Base-by-base conservation (phyloP, 1,140 invertebrate genomes). In the Drosophila persimilis region DNA sequence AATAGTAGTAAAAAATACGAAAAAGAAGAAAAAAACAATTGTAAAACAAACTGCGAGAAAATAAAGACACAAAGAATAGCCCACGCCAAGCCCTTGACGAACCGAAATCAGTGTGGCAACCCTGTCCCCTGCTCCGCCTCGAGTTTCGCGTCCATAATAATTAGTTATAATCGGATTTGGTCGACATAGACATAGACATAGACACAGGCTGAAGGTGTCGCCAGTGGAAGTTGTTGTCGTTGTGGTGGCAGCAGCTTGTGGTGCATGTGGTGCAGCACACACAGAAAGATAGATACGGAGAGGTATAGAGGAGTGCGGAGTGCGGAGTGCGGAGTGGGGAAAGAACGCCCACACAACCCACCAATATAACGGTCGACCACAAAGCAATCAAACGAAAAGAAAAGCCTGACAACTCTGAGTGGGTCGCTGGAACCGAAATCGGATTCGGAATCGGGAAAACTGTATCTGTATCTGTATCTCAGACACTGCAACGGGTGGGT, bases 141-240 rank as follows among this genome's bases (percentile, higher is more conserved):
- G 55, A 65, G 47, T 58, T 66, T 77, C 48, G 50, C 61, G 76
- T 75, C 77, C 81, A 86, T 73, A 81, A 86, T 86, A 86, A 86
- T 86, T 86, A 86, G 81, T 86, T 86, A 86, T 86, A 86, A 86
- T 86, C 81, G 81, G 81, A 86, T 86, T 86, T 86, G 61, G 77
- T 86, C 50, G 73, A 60, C 47, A 35, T 59, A n/a, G 35, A 48
- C 31, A 20, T 20, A 20, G 20, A 20, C 20, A 20, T 20, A 20
- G 20, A 20, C 20, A 20, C 2, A 31, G 52, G 55, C 1, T 48
- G 81, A 85, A 85, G 80, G 80, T 84, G 80, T 84, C 80, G 80
- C 77, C 65, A 69, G 79, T 48, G 52, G 54, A 46, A 55, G 62
- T 39, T 58, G 45, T 51, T 29, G 26, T 26, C 45, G 20, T 45